These are phyloP conservation scores for Macroglossus sobrinus DNA, from an alignment of 2,113 vertebrate species.

Conservation along the genomic window DNA sequence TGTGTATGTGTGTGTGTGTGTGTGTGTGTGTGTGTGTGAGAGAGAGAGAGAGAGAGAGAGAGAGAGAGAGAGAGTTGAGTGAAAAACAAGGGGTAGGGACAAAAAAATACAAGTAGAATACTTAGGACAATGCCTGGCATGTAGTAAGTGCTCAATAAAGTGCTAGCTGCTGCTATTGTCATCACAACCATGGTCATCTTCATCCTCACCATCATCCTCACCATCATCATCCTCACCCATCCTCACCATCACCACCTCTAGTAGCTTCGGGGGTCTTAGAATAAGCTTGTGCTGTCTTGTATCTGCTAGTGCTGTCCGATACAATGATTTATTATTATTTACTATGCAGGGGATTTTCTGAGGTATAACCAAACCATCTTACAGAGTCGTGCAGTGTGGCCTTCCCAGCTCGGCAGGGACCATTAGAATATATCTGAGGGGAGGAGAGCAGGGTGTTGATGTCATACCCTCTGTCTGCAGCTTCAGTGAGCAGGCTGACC, in stretches of 20 bases:
- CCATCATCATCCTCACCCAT: fast-evolving
- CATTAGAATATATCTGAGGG: background rate
- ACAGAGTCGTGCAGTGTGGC: background rate
- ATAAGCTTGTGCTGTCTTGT: background rate
- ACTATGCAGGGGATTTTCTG: background rate
- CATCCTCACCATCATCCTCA: fast-evolving
- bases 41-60: too few species aligned
- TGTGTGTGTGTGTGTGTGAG: background rate
- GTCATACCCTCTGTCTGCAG: background rate
- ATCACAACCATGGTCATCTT: background rate
- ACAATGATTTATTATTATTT: background rate
- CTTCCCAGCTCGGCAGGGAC: background rate
- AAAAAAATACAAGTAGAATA: background rate
- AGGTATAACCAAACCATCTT: too few species aligned
- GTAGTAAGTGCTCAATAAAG: background rate
- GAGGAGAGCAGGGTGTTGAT: fast-evolving
- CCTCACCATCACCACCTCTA: too few species aligned
- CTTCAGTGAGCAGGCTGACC: background rate
- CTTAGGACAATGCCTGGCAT: background rate
- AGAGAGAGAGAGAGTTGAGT: background rate
- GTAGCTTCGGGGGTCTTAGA: background rate
- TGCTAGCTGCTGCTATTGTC: background rate
- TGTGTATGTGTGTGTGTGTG: too few species aligned
- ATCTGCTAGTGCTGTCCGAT: background rate
- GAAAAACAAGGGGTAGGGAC: background rate